Percentiles rank a stretch among this genome's conserved stretches.
Conservation (phyloP, 2,113 vertebrate species). For the Steatornis caripensis region DNA sequence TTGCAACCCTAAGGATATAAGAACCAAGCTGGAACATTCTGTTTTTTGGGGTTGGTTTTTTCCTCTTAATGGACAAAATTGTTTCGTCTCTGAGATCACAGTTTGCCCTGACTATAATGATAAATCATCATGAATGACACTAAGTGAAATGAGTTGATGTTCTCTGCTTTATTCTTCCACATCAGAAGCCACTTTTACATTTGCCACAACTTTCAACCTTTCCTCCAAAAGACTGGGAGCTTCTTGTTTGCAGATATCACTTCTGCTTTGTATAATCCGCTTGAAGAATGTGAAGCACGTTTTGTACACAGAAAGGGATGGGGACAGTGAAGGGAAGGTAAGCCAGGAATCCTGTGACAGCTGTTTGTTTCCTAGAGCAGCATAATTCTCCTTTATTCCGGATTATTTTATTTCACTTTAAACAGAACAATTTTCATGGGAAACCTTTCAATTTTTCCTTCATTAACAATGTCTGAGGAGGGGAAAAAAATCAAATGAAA, state of each 20-base stretch:
- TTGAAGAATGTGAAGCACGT: not conserved
- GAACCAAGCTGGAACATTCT: constrained; percentile 70
- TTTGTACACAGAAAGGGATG: not conserved
- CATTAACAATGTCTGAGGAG: not conserved
- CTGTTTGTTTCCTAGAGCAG: not conserved
- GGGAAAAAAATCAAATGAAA: not conserved
- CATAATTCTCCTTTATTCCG: not conserved
- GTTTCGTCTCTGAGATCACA: constrained; percentile 66
- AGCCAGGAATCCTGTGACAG: not conserved
- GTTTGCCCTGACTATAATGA: constrained; percentile 56
- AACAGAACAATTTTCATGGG: not conserved
- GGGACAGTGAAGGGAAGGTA: not conserved
- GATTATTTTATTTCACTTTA: not conserved
- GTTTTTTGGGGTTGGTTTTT: not conserved
- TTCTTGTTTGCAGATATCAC: constrained; percentile 28
- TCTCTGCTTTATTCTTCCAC: constrained; percentile 59
- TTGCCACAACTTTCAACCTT: constrained; percentile 58
- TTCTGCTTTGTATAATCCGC: constrained; percentile 29
- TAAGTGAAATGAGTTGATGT: constrained; percentile 69
- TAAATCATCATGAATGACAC: constrained; percentile 65
- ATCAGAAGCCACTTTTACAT: constrained; percentile 59
- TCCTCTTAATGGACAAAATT: constrained; percentile 67
- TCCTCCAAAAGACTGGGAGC: constrained; percentile 36
- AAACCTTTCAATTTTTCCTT: not conserved
- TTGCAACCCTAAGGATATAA: constrained; percentile 73